These are phyloP conservation scores for Urocitellus parryii DNA, from an alignment of 2,113 vertebrate genomes.

Conservation along the genomic window DNA sequence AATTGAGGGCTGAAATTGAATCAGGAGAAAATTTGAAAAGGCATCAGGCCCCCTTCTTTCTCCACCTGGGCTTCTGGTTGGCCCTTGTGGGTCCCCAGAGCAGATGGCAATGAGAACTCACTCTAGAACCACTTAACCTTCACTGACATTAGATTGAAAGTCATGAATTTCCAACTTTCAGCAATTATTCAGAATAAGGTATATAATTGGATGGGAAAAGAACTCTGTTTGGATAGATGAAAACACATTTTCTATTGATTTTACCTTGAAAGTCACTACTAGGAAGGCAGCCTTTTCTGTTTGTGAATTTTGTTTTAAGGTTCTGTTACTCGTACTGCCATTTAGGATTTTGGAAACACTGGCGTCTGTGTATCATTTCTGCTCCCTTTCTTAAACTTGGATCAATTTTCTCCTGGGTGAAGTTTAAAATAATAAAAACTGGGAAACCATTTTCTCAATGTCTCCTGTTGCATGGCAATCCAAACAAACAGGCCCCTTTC, in stretches of 20 bases:
- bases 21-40: neutral
- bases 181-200: too few relatives aligned
- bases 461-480: slow-evolving; percentile 77
- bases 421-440: too few relatives aligned
- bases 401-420: too few relatives aligned
- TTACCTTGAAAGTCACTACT: too few relatives aligned
- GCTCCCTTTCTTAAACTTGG: too few relatives aligned
- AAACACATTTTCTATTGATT: neutral
- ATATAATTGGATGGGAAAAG: neutral
- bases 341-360: too few relatives aligned
- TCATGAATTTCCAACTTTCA: slow-evolving; percentile 2
- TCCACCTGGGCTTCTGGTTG: neutral
- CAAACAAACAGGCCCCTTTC: slow-evolving; percentile 77
- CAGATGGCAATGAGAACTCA: neutral
- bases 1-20: neutral
- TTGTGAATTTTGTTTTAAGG: too few relatives aligned
- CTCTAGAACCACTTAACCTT: neutral
- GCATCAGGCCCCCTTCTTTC: neutral
- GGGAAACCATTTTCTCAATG: slow-evolving; percentile 70
- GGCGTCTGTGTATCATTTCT: too few relatives aligned
- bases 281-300: too few relatives aligned
- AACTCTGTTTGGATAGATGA: neutral
- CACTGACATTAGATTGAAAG: slow-evolving; percentile 19
- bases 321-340: too few relatives aligned
- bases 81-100: too few relatives aligned